A percentile compares a stretch with the other conserved stretches of the same genome.
phyloP scores from a whole-genome alignment of 2,888 invertebrate species.

The Zootermopsis nevadensis region DNA sequence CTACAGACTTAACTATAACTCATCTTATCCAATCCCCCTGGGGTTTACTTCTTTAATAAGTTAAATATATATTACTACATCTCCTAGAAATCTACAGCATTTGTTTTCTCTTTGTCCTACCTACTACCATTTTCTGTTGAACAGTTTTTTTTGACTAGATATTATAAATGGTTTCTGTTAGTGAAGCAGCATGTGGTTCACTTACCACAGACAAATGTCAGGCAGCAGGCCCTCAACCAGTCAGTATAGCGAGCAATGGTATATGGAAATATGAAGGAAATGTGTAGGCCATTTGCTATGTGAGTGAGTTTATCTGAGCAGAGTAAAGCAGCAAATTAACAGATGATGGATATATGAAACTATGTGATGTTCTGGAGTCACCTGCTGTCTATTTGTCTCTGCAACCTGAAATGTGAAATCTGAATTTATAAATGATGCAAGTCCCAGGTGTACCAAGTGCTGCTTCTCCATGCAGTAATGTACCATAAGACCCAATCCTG shows the following conservation, averaged over 20 bases:
- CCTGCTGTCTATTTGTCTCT: conserved; percentile 10
- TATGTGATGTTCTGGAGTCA: not conserved
- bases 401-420: conserved; percentile 10
- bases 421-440: conserved; percentile 14
- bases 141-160: conserved; percentile 42
- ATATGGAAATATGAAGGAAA: conserved; percentile 6
- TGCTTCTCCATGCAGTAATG: conserved; percentile 14
- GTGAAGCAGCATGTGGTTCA: conserved; percentile 33
- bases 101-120: conserved; percentile 38
- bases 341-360: not conserved
- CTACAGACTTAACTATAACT: conserved; percentile 25
- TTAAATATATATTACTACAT: conserved; percentile 37
- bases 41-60: conserved; percentile 41
- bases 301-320: conserved; percentile 19
- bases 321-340: conserved; percentile 12
- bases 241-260: not conserved
- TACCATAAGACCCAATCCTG: conserved; percentile 28
- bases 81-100: conserved; percentile 41
- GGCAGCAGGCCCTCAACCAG: not conserved
- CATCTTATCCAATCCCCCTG: conserved; percentile 36
- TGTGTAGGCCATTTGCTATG: conserved; percentile 38
- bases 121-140: conserved; percentile 42
- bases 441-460: conserved; percentile 23
- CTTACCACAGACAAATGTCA: not conserved
- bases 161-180: conserved; percentile 28